Evolutionary conservation across 2,797 vertebrate genomes (phyloP).

Genomic region (Oreochromis mossambicus): DNA sequence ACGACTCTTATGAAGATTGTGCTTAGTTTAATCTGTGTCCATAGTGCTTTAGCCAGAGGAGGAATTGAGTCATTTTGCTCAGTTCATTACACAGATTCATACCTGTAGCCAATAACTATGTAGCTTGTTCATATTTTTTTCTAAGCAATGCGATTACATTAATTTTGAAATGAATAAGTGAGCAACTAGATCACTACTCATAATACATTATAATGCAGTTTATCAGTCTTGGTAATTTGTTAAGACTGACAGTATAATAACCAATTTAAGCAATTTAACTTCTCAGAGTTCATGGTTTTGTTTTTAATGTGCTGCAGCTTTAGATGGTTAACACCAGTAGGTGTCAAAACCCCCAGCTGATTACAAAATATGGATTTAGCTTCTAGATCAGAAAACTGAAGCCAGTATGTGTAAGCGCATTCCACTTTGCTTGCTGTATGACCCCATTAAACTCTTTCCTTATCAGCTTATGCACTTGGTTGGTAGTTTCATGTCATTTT

Average conservation of each 20-base stretch:
- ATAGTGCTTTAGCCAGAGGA: background rate
- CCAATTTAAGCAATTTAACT: background rate
- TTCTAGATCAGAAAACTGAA: background rate
- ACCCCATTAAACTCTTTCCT: background rate
- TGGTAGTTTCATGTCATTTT: background rate
- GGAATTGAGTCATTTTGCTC: background rate
- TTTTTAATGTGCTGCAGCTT: background rate
- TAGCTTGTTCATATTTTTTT: background rate
- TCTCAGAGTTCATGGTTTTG: background rate
- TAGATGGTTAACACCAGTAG: background rate
- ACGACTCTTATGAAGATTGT: background rate
- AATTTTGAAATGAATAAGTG: background rate
- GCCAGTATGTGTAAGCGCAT: background rate
- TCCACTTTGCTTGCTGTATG: background rate
- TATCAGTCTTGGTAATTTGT: background rate
- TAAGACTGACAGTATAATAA: background rate
- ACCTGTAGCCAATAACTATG: background rate
- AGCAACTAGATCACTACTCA: background rate
- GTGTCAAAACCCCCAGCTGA: background rate
- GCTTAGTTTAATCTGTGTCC: background rate
- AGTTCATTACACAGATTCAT: background rate
- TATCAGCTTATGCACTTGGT: background rate
- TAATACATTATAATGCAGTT: background rate
- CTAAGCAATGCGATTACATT: background rate
- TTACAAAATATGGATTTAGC: background rate